Percentiles rank a stretch among this genome's conserved stretches.
These are phyloP conservation scores for Sardinella longiceps DNA, from an alignment of 2,797 vertebrate species.

Conservation along the genomic window DNA sequence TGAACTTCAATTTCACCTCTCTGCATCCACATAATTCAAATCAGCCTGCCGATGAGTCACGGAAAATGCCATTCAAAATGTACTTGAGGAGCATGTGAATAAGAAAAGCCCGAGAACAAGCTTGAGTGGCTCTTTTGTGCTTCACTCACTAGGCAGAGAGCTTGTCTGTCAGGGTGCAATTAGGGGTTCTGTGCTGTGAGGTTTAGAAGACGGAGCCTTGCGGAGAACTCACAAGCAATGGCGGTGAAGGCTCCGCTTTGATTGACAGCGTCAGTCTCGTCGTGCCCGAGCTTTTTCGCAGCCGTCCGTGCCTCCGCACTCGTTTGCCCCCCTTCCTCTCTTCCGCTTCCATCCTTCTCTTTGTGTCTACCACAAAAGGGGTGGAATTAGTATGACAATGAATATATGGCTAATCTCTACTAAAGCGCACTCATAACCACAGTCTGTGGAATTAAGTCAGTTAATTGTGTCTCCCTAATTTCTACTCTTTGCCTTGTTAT, in stretches of 20 bases:
- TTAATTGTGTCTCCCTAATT: conserved; percentile 60
- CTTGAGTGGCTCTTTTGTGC: conserved; percentile 57
- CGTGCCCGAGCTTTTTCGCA: conserved; percentile 49
- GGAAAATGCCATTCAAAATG: conserved; percentile 53
- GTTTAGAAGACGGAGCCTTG: conserved; percentile 66
- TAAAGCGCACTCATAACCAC: conserved; percentile 74
- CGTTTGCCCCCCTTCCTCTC: conserved; percentile 60
- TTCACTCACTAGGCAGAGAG: conserved; percentile 57
- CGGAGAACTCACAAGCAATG: conserved; percentile 62
- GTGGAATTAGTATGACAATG: conserved; percentile 76
- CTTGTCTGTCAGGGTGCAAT: conserved; percentile 67
- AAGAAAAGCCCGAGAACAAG: conserved; percentile 32
- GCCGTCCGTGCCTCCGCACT: conserved; percentile 46
- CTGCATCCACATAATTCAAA: conserved; percentile 36
- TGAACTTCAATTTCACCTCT: conserved; percentile 39
- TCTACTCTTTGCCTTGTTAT: conserved; percentile 29
- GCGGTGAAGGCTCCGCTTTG: conserved; percentile 51
- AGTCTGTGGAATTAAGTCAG: conserved; percentile 62
- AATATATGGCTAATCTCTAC: conserved; percentile 77
- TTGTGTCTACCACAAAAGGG: conserved; percentile 71
- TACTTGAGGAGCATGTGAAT: conserved; percentile 49
- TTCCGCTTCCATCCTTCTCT: conserved; percentile 70
- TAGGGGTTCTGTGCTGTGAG: conserved; percentile 42
- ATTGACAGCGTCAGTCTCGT: conserved; percentile 72
- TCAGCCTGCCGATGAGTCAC: conserved; percentile 49